phyloP scores from a whole-genome alignment of 2,888 invertebrate species.

The Tortrix viridana region DNA sequence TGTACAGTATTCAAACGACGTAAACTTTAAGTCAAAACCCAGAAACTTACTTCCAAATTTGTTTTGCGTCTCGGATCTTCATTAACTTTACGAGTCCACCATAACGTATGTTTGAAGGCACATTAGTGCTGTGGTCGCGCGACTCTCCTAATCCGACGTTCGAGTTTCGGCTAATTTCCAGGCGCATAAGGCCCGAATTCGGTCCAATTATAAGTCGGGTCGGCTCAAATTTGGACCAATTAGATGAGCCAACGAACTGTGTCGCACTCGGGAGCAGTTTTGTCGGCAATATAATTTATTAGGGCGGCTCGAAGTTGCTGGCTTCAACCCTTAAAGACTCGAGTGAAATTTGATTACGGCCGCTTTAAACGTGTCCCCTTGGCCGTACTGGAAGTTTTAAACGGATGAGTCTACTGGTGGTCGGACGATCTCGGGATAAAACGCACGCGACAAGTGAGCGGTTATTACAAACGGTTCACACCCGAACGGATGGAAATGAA shows the following conservation, averaged over 20 bases:
- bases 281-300: constrained; percentile 84
- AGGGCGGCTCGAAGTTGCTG: constrained; percentile 80
- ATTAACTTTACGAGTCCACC: constrained; percentile 70
- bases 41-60: constrained; percentile 72
- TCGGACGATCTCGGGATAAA: constrained; percentile 37
- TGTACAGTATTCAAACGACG: constrained; percentile 72
- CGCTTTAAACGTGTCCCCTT: constrained; percentile 76
- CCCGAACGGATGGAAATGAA: constrained; percentile 6
- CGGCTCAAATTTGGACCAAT: constrained; percentile 81
- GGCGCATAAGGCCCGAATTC: constrained; percentile 71
- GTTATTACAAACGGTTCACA: constrained; percentile 26
- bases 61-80: constrained; percentile 74
- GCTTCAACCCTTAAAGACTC: constrained; percentile 82
- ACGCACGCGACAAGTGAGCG: constrained; percentile 13
- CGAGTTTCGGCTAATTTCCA: constrained; percentile 76
- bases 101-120: constrained; percentile 73
- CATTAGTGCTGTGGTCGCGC: constrained; percentile 68
- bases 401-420: constrained; percentile 64
- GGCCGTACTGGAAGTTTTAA: constrained; percentile 71
- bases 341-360: constrained; percentile 82
- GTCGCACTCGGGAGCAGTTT: constrained; percentile 82
- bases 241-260: constrained; percentile 83
- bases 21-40: constrained; percentile 69
- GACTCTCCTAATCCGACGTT: constrained; percentile 65
- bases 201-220: constrained; percentile 79